Evolutionary conservation across 2,797 vertebrate genomes (phyloP), one percentile per base, ranked within the genome.

Genomic region (Catostomus latipinnis): DNA sequence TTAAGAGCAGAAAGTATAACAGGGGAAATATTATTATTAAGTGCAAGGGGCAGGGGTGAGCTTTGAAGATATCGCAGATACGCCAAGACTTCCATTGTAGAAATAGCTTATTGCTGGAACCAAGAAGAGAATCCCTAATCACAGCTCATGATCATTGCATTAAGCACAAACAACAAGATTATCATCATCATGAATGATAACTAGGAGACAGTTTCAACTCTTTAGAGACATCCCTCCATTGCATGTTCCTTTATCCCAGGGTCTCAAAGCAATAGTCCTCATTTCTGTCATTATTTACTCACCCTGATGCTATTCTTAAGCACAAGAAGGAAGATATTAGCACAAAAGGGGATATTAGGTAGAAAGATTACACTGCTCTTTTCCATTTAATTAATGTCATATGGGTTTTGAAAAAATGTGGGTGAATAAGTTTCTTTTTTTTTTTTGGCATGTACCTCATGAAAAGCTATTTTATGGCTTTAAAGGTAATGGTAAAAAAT

Each of bases 1-100:
- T 61, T 61, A 71, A 83, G 79, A 82, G 56, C 57, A 63, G 57
- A 72, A 75, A 62, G 75, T 82, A 58, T 76, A 86, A 81, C 57
- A 62, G 60, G 78, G 77, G 65, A 71, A 63, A 74, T 69, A 82
- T 83, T 82, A 85, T 80, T 70, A 85, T 79, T 86, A 87, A 78
- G 84, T 83, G 67, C 63, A 68, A 58, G 60, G 75, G 77, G 74
- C 71, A 79, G 78, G 80, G 83, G 80, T 82, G 63, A 82, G 78
- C 46, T 80, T 60, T 67, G 70, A 57, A 76, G 72, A 75, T 76
- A 54, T 16, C 75, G 71, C 53, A 54, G 53, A 22, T 9, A 18
- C 16, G 78, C 61, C 52, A 80, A 34, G 13, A 73, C 45, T 65
- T 16, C 57, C 43, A 57, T 49, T 16, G 52, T 46, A 50, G 70